These are phyloP conservation scores for Pagrus major DNA, from an alignment of 2,113 vertebrate genomes.

Conservation along the genomic window DNA sequence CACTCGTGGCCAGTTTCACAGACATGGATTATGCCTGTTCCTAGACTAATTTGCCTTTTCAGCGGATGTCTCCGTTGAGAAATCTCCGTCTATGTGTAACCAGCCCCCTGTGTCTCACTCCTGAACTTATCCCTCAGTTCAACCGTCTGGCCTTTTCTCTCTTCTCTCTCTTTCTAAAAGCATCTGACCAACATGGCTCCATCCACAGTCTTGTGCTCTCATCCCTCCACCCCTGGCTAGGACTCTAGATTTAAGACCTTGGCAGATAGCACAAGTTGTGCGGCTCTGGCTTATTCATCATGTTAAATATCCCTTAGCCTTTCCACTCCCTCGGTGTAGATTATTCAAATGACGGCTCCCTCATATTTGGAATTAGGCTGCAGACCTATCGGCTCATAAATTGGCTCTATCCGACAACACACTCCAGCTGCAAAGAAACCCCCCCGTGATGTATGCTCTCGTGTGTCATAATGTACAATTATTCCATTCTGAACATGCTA, in stretches of 20 bases:
- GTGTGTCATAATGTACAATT: slow-evolving; percentile 74
- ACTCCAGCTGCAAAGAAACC: slow-evolving; percentile 53
- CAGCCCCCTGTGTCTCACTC: slow-evolving; percentile 35
- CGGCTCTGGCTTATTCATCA: slow-evolving; percentile 64
- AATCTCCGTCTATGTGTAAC: slow-evolving; percentile 45
- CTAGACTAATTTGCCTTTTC: slow-evolving; percentile 70
- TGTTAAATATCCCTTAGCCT: slow-evolving; percentile 73
- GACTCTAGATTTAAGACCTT: slow-evolving; percentile 67
- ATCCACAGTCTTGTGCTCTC: slow-evolving; percentile 6
- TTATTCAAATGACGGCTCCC: slow-evolving; percentile 73
- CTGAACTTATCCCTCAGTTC: slow-evolving; percentile 36
- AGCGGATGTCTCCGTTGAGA: slow-evolving; percentile 51
- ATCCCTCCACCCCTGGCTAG: slow-evolving; percentile 13
- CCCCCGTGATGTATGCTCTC: slow-evolving; percentile 65
- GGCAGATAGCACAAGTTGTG: slow-evolving; percentile 60
- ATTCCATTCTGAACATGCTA: slow-evolving; percentile 73
- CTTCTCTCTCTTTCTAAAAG: slow-evolving; percentile 27
- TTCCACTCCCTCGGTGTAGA: slow-evolving; percentile 55
- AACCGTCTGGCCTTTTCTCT: slow-evolving; percentile 22
- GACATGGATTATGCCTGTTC: slow-evolving; percentile 63
- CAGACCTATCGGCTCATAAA: slow-evolving; percentile 71
- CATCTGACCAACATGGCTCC: slow-evolving; percentile 8
- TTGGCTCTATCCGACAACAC: slow-evolving; percentile 54
- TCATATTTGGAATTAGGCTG: slow-evolving; percentile 73
- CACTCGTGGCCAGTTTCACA: slow-evolving; percentile 63